Evolutionary conservation across 1,140 invertebrate genomes (phyloP), one percentile per base, ranked within the genome.

Genomic region (Acarapis woodi): DNA sequence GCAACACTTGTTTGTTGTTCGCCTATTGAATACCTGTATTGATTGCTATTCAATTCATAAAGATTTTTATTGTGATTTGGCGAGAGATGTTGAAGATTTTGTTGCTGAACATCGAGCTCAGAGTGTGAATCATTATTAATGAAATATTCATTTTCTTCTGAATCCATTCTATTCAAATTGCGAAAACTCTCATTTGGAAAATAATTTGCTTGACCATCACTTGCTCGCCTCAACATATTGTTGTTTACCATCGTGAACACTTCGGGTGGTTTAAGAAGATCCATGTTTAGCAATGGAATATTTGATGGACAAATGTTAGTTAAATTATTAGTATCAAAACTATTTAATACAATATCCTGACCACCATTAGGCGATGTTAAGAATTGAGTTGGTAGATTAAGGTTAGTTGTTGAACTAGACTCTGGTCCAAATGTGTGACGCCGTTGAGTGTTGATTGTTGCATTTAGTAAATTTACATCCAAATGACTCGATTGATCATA

Each of bases 381-480:
- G 30, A 44, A 43, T 15, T 44, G 31, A 8, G 38, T n/a, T 8
- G 45, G 37, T 6, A 36, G 35, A 25, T 21, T 47, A 6, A 46
- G 32, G 28, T 34, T 19, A 49, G 47, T 42, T 77, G 69, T 48
- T 77, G 73, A 1, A 70, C 37, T 33, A 14, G 16, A 12, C 4
- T 78, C 78, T 5, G 82, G 80, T 3, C 83, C 80, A 12, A 90
- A 79, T 0, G 83, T 90, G 51, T 90, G 82, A 34, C 82, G 62
- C 38, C 82, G 59, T 32, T 35, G 24, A 21, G 32, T 37, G 12
- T 23, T 37, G 8, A 14, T 10, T 4, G 41, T 32, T 10, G 32
- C 41, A 26, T 22, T 34, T 2, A 25, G 19, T 6, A 16, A 12
- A 37, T 19, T 21, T 14, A 20, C 20, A 15, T 12, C 9, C n/a